These are phyloP conservation scores for Cryptotis parvus DNA, from an alignment of 2,113 vertebrate genomes.

Conservation along the genomic window DNA sequence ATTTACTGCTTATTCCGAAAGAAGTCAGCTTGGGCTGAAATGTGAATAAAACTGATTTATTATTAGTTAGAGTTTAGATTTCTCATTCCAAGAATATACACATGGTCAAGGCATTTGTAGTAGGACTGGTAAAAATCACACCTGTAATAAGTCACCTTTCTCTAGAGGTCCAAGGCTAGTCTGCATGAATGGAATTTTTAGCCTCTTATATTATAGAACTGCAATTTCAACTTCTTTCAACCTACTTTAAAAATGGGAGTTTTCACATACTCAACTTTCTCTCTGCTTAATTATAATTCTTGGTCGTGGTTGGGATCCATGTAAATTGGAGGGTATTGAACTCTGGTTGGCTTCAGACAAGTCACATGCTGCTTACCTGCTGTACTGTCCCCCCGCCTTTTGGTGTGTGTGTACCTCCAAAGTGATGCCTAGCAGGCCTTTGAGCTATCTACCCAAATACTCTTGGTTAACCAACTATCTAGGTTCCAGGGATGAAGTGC, in stretches of 20 bases:
- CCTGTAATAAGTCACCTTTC: slow-evolving; percentile 47
- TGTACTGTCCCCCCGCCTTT: not conserved
- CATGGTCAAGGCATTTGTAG: slow-evolving; percentile 57
- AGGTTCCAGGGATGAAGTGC: too few species aligned
- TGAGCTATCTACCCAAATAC: too few species aligned
- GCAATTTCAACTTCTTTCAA: not conserved
- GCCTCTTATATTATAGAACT: slow-evolving; percentile 2
- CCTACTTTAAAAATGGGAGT: too few species aligned
- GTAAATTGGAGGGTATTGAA: too few species aligned
- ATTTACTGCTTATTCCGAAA: slow-evolving; percentile 67
- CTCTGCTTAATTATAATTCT: too few species aligned
- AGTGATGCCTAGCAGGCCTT: too few species aligned
- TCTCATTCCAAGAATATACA: slow-evolving; percentile 65
- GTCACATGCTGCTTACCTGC: too few species aligned
- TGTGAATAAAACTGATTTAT: slow-evolving; percentile 68
- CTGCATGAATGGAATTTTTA: not conserved
- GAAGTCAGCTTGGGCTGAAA: slow-evolving; percentile 62
- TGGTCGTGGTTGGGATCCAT: too few species aligned
- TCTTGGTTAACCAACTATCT: too few species aligned
- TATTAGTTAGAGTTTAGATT: slow-evolving; percentile 59
- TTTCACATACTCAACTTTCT: too few species aligned
- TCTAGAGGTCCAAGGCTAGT: not conserved
- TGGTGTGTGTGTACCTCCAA: too few species aligned
- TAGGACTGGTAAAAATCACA: slow-evolving; percentile 57
- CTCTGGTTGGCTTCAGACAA: too few species aligned